Evolutionary conservation across 2,888 invertebrate genomes (phyloP).

Genomic region (Caenorhabditis sp.): DNA sequence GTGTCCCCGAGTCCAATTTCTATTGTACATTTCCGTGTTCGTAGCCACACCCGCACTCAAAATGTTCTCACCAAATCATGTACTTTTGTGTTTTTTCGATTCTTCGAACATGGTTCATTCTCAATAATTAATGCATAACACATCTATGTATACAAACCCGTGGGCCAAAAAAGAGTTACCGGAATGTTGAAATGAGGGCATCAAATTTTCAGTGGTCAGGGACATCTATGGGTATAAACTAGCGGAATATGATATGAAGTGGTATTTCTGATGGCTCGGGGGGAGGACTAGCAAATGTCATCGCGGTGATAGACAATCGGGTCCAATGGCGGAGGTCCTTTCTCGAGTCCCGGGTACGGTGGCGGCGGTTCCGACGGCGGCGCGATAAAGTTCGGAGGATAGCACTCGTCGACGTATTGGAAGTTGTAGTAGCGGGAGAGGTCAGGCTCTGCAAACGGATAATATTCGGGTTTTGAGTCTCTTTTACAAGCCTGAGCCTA

Average conservation of each 20-base stretch:
- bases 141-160: no score
- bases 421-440: slow-evolving; percentile 48
- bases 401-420: slow-evolving; percentile 51
- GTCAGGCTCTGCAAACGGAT: slow-evolving; percentile 50
- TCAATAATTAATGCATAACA: no score
- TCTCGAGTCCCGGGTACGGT: slow-evolving; percentile 59
- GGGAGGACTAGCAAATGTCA: slow-evolving; percentile 13
- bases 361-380: slow-evolving; percentile 54
- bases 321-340: slow-evolving; percentile 54
- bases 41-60: no score
- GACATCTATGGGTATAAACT: no score
- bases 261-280: neutral
- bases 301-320: slow-evolving; percentile 49
- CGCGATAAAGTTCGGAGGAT: slow-evolving; percentile 55
- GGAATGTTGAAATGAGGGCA: no score
- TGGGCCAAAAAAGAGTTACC: neutral
- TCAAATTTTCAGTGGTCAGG: no score
- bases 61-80: no score
- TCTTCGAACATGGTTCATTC: no score
- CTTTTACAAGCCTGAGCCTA: no score
- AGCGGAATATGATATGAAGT: slow-evolving; percentile 20
- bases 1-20: no score
- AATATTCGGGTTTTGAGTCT: neutral
- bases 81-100: no score
- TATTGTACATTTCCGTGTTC: no score